Evolutionary conservation across 92 coral and sea anemone genomes (phyloP), one percentile per base, ranked within the genome.

Genomic region (Epizoanthus fatuus): DNA sequence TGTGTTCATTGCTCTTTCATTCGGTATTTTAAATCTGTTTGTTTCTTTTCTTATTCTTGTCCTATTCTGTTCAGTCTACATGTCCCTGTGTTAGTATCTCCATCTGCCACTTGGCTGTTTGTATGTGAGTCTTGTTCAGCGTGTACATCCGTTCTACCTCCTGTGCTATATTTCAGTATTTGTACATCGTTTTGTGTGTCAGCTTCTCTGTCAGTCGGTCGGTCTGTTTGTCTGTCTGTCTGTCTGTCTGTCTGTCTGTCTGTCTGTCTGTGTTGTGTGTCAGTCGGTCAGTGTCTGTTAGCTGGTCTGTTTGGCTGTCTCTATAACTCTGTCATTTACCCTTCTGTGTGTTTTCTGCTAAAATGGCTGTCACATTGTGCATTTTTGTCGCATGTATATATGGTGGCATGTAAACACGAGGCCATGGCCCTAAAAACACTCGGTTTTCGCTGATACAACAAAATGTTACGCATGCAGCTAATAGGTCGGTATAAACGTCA

Each of bases 401-500:
- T 29, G 13, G 13, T 58, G 69, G 39, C 82, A n/a, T 40, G 42
- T n/a, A 59, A 77, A 59, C 32, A 10, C 53, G 44, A 44, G 45
- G 45, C 65, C 55, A 77, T 38, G 60, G 32, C 29, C 35, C 51
- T 2, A 16, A 40, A 5, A 22, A 69, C 16, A n/a, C 45, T 13
- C 1, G 15, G 13, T 8, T 47, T 49, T 49, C 53, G 11, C 3
- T 49, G 53, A 49, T 49, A 49, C 53, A 49, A 49, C 53, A 49
- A 49, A 49, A 49, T 14, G 40, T 17, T 54, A 82, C 76, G 53
- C 91, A 87, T 76, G 55, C 84, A 0, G 67, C 52, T 72, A 73
- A 42, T 49, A 10, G 9, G 13, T 49, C 84, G 3, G 79, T 84
- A 1, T 17, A 75, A 40, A n/a, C 85, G 4, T 10, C 91, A 25